phyloP scores from a whole-genome alignment of 1,140 invertebrate genomes.

The Drosophila lowei region DNA sequence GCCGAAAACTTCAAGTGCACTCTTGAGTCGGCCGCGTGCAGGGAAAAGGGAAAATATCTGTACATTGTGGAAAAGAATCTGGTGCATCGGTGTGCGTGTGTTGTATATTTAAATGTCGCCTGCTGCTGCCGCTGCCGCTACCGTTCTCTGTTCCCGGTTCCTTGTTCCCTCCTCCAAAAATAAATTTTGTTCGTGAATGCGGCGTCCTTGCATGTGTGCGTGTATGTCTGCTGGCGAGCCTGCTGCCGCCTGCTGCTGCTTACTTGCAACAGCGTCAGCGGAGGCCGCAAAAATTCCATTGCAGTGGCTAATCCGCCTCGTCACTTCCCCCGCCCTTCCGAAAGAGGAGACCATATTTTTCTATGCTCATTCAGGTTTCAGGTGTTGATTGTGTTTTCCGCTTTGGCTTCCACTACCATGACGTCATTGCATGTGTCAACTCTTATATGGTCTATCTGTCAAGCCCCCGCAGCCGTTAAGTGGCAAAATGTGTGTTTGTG shows the following conservation, averaged over 20 bases:
- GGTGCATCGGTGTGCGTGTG: slow-evolving; percentile 35
- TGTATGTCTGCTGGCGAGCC: slow-evolving; percentile 24
- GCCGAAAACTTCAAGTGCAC: slow-evolving; percentile 80
- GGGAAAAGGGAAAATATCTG: slow-evolving; percentile 51
- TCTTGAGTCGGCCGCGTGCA: slow-evolving; percentile 37
- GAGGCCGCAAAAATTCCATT: slow-evolving; percentile 69
- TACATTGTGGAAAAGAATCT: slow-evolving; percentile 36
- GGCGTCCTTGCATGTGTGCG: slow-evolving; percentile 39
- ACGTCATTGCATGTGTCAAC: slow-evolving; percentile 66
- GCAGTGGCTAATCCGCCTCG: slow-evolving; percentile 50
- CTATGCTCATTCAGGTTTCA: slow-evolving; percentile 36
- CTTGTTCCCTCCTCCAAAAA: slow-evolving; percentile 59
- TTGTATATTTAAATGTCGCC: slow-evolving; percentile 75
- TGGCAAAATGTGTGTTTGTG: slow-evolving; percentile 4
- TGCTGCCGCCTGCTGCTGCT: slow-evolving; percentile 5
- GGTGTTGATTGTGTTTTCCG: slow-evolving; percentile 44
- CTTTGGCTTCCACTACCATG: slow-evolving; percentile 46
- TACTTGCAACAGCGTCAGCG: slow-evolving; percentile 64
- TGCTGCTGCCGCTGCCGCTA: slow-evolving; percentile 39
- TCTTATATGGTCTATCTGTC: slow-evolving; percentile 46
- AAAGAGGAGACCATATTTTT: slow-evolving; percentile 34
- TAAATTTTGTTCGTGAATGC: slow-evolving; percentile 54
- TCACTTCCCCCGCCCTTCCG: slow-evolving; percentile 3
- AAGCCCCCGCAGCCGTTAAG: slow-evolving; percentile 59
- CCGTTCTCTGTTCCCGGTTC: not conserved